A percentile compares a stretch with the other conserved stretches of the same genome.
Conservation (phyloP, 2,113 vertebrate genomes). For the Aviceda subcristata region DNA sequence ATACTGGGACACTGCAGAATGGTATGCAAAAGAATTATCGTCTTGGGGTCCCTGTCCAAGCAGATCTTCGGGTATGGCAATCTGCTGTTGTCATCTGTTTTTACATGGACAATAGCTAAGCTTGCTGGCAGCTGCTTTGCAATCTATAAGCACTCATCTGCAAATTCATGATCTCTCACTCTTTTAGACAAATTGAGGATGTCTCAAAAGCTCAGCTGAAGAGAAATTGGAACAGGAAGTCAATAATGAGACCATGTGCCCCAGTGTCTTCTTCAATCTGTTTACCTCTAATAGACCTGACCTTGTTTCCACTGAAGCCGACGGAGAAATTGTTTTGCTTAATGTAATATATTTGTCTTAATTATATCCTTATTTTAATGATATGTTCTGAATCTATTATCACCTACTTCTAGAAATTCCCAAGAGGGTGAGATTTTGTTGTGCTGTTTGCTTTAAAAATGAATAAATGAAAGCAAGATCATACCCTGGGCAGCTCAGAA, state of each 20-base stretch:
- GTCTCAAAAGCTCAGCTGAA: not conserved
- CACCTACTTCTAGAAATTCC: not conserved
- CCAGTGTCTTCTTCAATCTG: not conserved
- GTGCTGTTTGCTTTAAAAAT: not conserved
- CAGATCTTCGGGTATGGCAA: not conserved
- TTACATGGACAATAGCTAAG: not conserved
- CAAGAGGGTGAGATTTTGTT: not conserved
- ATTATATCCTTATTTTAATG: not conserved
- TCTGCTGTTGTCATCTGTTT: not conserved
- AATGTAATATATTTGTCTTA: not conserved
- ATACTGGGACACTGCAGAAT: not conserved
- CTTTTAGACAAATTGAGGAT: not conserved
- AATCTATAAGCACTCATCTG: not conserved
- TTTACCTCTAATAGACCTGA: not conserved
- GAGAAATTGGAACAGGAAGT: slow-evolving; percentile 7
- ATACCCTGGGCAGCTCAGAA: not conserved
- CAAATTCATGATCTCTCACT: not conserved
- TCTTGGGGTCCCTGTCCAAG: not conserved
- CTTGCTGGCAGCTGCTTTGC: not conserved
- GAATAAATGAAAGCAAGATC: not conserved
- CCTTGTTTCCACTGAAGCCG: not conserved
- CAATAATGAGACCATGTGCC: not conserved
- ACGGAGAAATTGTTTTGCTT: not conserved
- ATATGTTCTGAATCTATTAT: not conserved
- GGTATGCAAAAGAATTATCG: not conserved